These are phyloP conservation scores for Monodelphis domestica DNA, from an alignment of 2,797 vertebrate genomes.

Conservation along the genomic window DNA sequence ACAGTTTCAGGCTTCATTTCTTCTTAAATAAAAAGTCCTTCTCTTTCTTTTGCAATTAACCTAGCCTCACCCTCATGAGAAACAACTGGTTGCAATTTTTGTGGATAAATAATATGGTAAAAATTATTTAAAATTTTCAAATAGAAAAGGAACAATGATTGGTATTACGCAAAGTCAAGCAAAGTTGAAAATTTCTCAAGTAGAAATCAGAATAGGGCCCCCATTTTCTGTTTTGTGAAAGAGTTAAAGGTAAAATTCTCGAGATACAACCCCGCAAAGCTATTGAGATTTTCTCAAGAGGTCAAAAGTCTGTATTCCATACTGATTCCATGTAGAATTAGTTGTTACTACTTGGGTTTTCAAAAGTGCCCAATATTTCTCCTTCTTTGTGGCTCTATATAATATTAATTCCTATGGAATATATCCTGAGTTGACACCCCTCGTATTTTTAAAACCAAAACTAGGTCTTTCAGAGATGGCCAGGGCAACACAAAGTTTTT, in stretches of 20 bases:
- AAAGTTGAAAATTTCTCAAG: constrained; percentile 22
- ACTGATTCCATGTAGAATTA: too few relatives aligned
- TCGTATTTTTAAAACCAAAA: constrained; percentile 5
- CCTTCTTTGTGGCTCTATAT: constrained; percentile 1
- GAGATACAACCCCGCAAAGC: neutral
- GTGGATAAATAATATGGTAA: constrained; percentile 29
- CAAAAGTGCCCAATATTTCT: neutral
- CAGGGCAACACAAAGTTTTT: constrained; percentile 13
- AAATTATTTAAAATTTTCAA: constrained; percentile 34
- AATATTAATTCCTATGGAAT: constrained; percentile 1
- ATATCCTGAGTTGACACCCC: neutral
- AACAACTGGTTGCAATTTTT: constrained; percentile 33
- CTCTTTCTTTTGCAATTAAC: constrained; percentile 7
- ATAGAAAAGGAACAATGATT: neutral
- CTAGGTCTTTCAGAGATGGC: neutral
- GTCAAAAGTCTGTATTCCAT: neutral
- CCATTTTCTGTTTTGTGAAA: constrained; percentile 28
- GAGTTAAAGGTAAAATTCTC: neutral
- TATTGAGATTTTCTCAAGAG: neutral
- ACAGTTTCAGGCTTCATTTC: constrained; percentile 21
- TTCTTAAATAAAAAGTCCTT: constrained; percentile 49
- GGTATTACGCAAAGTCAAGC: neutral
- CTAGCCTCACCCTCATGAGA: constrained; percentile 3
- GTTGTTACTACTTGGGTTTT: neutral
- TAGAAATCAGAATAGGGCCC: neutral